These are phyloP conservation scores for Invenusta paracnida DNA, from an alignment of 2,888 invertebrate species.

Conservation along the genomic window DNA sequence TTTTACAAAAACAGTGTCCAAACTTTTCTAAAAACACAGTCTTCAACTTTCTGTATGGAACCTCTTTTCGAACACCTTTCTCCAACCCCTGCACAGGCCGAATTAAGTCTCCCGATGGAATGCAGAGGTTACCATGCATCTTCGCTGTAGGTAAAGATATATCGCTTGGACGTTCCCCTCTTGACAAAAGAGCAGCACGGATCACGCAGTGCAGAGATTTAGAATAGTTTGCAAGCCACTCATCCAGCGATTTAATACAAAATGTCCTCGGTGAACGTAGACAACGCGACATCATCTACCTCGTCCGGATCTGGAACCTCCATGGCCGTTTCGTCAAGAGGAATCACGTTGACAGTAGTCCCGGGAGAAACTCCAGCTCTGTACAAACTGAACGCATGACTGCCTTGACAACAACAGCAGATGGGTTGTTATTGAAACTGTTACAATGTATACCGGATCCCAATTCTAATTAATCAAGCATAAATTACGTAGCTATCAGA, in stretches of 20 bases:
- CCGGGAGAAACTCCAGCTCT: neutral
- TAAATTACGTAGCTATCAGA: too few relatives aligned
- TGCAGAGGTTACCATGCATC: neutral
- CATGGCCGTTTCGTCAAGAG: neutral
- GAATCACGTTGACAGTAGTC: neutral
- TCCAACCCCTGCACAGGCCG: neutral
- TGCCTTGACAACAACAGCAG: neutral
- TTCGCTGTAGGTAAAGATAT: neutral
- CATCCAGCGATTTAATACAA: neutral
- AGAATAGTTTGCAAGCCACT: neutral
- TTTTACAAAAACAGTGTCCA: too few relatives aligned
- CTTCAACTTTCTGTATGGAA: neutral
- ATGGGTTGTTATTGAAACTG: neutral
- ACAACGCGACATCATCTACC: neutral
- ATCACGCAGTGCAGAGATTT: neutral
- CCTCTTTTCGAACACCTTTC: neutral
- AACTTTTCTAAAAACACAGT: neutral
- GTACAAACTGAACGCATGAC: neutral
- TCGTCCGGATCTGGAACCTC: neutral
- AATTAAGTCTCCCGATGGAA: neutral
- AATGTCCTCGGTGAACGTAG: neutral
- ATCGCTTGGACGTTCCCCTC: neutral
- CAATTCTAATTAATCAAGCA: too few relatives aligned
- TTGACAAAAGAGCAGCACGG: neutral
- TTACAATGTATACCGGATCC: too few relatives aligned